phyloP scores from a whole-genome alignment of 2,797 vertebrate genomes.

The Hypotaenidia philippensis region DNA sequence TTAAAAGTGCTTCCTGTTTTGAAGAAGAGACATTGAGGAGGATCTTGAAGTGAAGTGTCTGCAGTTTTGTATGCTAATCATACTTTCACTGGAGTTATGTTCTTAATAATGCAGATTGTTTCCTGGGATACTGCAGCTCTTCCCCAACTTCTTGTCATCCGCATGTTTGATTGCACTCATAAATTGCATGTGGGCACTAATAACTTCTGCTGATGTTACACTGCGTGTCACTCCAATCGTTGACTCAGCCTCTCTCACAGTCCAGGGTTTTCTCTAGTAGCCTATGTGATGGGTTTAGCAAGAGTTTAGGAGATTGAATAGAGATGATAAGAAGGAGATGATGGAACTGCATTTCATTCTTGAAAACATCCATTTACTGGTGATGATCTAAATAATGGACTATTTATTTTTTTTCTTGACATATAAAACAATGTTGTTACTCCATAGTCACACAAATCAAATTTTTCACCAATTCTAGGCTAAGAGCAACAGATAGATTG shows the following conservation, averaged over 20 bases:
- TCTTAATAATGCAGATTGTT: constrained; percentile 58
- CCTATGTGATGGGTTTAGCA: background rate
- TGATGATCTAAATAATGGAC: constrained; percentile 13
- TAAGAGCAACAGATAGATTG: background rate
- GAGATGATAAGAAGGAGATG: background rate
- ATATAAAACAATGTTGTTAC: constrained; percentile 1
- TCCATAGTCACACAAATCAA: background rate
- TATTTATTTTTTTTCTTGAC: background rate
- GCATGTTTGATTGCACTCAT: background rate
- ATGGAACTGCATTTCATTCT: background rate
- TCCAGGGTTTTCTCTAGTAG: background rate
- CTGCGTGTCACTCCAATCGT: background rate
- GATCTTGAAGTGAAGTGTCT: background rate
- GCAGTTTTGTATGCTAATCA: constrained; percentile 35
- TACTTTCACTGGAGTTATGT: background rate
- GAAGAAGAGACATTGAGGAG: background rate
- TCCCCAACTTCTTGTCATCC: constrained; percentile 1
- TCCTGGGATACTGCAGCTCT: constrained; percentile 30
- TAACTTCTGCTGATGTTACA: constrained; percentile 28
- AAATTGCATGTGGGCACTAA: background rate
- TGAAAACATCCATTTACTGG: background rate
- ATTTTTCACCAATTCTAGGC: background rate
- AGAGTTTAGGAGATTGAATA: background rate
- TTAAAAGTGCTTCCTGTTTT: background rate
- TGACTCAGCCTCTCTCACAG: background rate